Evolutionary conservation across 2,113 vertebrate genomes (phyloP).

Genomic region (Leptosomus discolor): DNA sequence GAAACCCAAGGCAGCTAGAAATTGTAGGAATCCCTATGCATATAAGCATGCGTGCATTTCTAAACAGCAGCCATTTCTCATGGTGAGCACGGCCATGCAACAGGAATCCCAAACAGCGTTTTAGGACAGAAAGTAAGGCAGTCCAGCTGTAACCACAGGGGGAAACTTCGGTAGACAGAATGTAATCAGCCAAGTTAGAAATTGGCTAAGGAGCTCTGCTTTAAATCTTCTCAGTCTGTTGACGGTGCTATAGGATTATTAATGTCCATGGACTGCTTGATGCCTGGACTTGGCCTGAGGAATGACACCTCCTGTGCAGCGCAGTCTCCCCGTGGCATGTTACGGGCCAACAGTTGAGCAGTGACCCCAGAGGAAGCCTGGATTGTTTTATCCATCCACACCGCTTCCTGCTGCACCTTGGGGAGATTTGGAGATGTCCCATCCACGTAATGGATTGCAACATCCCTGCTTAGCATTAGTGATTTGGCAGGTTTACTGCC

Average conservation of each 20-base stretch:
- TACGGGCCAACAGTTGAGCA: not conserved
- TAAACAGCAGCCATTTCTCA: not conserved
- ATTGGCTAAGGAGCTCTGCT: not conserved
- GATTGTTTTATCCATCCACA: not conserved
- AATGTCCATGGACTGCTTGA: not conserved
- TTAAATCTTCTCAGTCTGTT: not conserved
- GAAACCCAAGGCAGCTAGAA: not conserved
- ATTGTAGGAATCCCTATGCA: not conserved
- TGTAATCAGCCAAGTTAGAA: not conserved
- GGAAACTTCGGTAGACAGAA: not conserved
- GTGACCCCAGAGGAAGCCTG: not conserved
- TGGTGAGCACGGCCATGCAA: not conserved
- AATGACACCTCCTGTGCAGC: not conserved
- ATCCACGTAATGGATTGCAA: not conserved
- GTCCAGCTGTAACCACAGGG: not conserved
- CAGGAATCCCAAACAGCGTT: not conserved
- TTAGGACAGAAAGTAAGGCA: not conserved
- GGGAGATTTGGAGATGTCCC: not conserved
- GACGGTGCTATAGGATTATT: not conserved
- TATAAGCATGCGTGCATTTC: rapidly evolving
- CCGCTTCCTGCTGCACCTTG: not conserved
- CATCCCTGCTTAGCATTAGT: too few species aligned
- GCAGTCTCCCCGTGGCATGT: rapidly evolving
- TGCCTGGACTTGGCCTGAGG: not conserved
- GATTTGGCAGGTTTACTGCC: not conserved